These are phyloP conservation scores for Tenualosa ilisha DNA, from an alignment of 2,797 vertebrate genomes.

Conservation along the genomic window DNA sequence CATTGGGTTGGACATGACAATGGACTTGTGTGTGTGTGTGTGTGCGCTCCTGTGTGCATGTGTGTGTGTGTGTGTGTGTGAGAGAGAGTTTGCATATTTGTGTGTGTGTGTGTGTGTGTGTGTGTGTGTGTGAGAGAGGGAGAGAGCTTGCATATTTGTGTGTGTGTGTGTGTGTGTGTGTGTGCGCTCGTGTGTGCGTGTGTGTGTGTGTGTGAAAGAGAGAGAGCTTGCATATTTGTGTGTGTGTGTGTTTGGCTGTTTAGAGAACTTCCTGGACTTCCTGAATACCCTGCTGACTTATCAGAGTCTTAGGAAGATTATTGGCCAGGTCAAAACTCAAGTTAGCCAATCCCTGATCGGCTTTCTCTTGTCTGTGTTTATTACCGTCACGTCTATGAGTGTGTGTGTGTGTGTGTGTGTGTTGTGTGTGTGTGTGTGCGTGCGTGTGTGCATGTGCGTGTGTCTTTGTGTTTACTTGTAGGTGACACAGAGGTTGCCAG, in stretches of 20 bases:
- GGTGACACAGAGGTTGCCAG: background rate
- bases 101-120: background rate
- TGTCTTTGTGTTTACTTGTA: background rate
- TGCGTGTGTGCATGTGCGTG: background rate
- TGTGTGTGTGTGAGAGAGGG: background rate
- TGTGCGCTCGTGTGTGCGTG: background rate
- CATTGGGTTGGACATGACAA: too few relatives aligned
- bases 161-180: background rate
- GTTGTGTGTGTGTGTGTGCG: background rate
- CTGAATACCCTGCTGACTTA: background rate
- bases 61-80: too few relatives aligned
- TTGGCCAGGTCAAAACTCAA: conserved; percentile 2
- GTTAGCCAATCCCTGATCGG: background rate
- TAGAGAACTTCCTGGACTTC: background rate
- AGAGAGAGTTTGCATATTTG: too few relatives aligned
- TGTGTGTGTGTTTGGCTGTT: background rate
- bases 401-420: background rate
- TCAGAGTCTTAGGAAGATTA: background rate
- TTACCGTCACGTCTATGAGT: background rate
- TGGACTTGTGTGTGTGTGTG: too few relatives aligned
- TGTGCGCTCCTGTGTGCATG: too few relatives aligned
- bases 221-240: too few relatives aligned
- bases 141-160: background rate
- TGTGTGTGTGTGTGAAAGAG: background rate
- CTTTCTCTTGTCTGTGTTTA: background rate